Evolutionary conservation across 2,888 invertebrate species (phyloP).

Genomic region (Cyaniris semiargus): DNA sequence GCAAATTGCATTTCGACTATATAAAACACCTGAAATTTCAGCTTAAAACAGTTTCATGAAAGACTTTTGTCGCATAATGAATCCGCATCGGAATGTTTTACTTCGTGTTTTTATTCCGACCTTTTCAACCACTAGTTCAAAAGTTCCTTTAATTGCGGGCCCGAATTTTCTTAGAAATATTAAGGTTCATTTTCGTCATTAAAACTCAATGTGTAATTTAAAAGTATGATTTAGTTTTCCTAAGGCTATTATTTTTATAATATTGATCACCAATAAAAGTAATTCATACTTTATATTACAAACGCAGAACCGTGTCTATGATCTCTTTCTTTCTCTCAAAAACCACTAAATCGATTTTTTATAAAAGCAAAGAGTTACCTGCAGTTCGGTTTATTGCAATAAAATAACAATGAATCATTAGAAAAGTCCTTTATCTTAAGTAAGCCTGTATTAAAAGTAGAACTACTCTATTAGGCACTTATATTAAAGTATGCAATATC

Average conservation of each 20-base stretch:
- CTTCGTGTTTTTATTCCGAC: conserved; percentile 18
- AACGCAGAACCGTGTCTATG: no score
- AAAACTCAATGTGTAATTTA: neutral
- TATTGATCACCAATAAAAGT: no score
- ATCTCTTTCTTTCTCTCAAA: no score
- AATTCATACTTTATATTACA: no score
- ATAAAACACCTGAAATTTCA: conserved; percentile 4
- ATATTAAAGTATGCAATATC: conserved; percentile 46
- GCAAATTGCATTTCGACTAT: conserved; percentile 17
- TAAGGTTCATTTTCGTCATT: conserved; percentile 1
- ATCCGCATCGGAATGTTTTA: conserved; percentile 26
- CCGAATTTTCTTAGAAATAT: conserved; percentile 27
- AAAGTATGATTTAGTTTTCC: neutral
- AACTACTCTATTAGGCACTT: conserved; percentile 3
- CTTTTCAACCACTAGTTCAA: conserved; percentile 15
- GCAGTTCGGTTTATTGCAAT: no score
- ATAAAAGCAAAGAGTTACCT: no score
- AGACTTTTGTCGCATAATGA: conserved; percentile 30
- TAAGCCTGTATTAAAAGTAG: neutral
- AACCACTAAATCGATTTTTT: no score
- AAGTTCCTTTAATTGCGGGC: conserved; percentile 21
- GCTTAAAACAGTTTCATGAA: conserved; percentile 28
- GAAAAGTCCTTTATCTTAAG: neutral
- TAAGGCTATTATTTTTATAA: no score
- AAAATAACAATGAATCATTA: neutral